These are phyloP conservation scores for Ceuthmochares aereus DNA, from an alignment of 2,113 vertebrate species.

Conservation along the genomic window DNA sequence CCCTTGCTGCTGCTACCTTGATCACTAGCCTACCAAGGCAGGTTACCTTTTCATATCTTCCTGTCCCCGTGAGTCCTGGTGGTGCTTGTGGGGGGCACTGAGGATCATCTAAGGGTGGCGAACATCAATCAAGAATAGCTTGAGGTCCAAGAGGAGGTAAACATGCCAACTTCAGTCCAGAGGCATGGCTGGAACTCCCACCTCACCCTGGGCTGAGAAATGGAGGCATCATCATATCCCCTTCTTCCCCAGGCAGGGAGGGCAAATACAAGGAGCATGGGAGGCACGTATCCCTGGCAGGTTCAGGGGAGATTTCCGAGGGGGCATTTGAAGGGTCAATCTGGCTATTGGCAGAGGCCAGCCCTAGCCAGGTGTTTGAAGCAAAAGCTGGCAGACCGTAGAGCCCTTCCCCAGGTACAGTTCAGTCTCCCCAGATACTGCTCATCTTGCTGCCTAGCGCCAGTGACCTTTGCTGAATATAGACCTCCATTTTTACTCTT, in stretches of 20 bases:
- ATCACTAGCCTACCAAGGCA: not conserved
- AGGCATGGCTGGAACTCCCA: fast-evolving
- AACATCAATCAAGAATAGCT: not conserved
- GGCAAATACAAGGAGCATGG: not conserved
- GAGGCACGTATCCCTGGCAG: fast-evolving
- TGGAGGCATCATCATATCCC: fast-evolving
- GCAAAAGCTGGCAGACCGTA: not conserved
- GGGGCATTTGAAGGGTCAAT: not conserved
- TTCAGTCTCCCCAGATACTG: fast-evolving
- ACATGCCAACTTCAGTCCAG: not conserved
- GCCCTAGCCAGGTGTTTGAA: not conserved
- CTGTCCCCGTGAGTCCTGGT: not conserved
- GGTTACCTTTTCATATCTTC: not conserved
- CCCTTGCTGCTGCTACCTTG: not conserved
- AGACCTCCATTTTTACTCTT: not conserved
- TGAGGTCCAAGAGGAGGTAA: not conserved
- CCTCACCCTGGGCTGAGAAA: not conserved
- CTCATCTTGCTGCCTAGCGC: fast-evolving
- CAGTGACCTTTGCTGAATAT: not conserved
- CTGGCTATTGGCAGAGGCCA: not conserved
- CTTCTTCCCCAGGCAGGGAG: not conserved
- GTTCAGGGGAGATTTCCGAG: not conserved
- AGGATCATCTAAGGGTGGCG: not conserved
- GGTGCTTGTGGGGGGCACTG: not conserved
- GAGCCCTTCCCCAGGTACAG: fast-evolving